phyloP scores from a whole-genome alignment of 2,797 vertebrate species.

The Nasua narica region DNA sequence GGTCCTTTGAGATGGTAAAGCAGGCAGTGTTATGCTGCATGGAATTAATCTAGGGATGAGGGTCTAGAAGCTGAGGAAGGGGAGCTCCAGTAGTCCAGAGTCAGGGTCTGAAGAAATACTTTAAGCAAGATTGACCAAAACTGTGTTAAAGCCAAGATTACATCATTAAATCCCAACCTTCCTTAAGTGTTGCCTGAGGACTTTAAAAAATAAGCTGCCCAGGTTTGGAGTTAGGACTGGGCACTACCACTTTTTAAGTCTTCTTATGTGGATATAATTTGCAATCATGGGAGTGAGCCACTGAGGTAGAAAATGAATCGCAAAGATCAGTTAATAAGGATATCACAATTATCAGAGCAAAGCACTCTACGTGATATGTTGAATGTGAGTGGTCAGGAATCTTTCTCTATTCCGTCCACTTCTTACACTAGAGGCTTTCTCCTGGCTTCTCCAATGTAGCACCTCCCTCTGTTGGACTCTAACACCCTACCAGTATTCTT shows the following conservation, averaged over 20 bases:
- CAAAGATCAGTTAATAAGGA: background rate
- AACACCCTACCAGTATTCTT: background rate
- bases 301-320: background rate
- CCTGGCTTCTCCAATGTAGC: background rate
- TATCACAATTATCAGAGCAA: background rate
- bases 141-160: background rate
- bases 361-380: too few relatives aligned
- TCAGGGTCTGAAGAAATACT: background rate
- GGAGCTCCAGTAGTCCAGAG: background rate
- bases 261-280: background rate
- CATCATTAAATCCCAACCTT: background rate
- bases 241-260: background rate
- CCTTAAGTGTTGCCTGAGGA: background rate
- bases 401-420: background rate
- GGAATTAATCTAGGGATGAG: background rate
- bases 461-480: background rate
- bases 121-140: background rate
- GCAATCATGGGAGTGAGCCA: background rate
- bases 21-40: background rate
- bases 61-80: background rate
- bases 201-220: background rate
- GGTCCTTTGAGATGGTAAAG: background rate
- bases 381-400: background rate
- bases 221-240: background rate
- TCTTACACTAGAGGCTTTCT: background rate